A percentile compares a stretch with the other conserved stretches of the same genome.
Conservation (phyloP, 2,888 invertebrate genomes). For the Platycnemis pennipes region DNA sequence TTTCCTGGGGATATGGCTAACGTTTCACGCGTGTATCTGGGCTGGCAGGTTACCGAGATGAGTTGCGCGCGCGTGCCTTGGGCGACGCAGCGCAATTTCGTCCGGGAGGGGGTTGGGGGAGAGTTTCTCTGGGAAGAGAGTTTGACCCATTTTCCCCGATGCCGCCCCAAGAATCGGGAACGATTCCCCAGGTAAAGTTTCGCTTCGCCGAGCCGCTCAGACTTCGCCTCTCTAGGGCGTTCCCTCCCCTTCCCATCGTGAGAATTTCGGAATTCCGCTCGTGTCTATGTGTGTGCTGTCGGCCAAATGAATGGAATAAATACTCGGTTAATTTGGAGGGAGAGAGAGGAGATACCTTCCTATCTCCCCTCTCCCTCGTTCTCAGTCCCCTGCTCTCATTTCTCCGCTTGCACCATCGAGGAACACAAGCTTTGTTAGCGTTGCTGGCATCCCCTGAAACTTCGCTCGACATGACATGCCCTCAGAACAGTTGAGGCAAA, state of each 20-base stretch:
- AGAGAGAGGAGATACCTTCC: too few species aligned
- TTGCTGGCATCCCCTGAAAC: too few species aligned
- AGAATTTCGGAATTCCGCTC: background rate
- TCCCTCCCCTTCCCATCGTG: background rate
- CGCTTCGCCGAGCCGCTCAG: background rate
- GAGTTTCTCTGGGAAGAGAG: background rate
- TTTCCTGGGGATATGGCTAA: background rate
- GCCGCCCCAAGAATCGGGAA: background rate
- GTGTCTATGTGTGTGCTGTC: background rate
- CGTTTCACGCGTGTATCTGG: background rate
- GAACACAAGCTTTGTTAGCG: too few species aligned
- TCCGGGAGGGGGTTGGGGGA: background rate
- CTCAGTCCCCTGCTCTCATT: too few species aligned
- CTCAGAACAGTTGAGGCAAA: too few species aligned
- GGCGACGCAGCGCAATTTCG: background rate
- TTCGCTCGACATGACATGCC: too few species aligned
- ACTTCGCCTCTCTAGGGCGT: background rate
- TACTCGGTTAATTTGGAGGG: background rate
- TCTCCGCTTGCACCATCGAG: too few species aligned
- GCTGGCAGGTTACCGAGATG: background rate
- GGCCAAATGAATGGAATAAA: background rate
- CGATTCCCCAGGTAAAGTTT: background rate
- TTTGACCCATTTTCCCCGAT: background rate
- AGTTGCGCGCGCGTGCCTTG: too few species aligned
- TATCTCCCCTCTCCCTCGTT: too few species aligned